Conservation (phyloP, 2,113 vertebrate genomes). For the Myrmecobius fasciatus region DNA sequence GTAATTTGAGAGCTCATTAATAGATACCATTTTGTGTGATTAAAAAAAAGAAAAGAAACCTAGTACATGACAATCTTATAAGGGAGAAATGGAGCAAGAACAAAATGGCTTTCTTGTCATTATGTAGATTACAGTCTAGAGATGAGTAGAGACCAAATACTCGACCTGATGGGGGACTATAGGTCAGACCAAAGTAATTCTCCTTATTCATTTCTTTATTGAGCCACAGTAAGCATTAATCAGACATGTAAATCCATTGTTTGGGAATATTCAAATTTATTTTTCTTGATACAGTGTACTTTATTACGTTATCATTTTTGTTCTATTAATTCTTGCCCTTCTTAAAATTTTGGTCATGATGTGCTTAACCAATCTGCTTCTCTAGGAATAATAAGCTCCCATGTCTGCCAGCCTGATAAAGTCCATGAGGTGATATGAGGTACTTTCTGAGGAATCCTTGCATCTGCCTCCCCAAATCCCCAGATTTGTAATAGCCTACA, state of each 20-base stretch:
- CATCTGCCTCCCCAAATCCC: not conserved
- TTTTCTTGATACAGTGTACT: not conserved
- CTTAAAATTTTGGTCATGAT: not conserved
- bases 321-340: not conserved
- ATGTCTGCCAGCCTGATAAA: not conserved
- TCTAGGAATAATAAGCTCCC: not conserved
- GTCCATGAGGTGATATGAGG: not conserved
- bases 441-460: not conserved
- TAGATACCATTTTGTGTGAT: slow-evolving; percentile 77
- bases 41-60: slow-evolving; percentile 73
- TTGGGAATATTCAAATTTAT: not conserved
- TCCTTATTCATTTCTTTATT: slow-evolving; percentile 20
- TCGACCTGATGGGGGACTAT: slow-evolving; percentile 18
- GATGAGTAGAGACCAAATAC: not conserved
- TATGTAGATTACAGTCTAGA: slow-evolving; percentile 49
- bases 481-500: not conserved
- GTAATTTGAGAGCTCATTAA: slow-evolving; percentile 78
- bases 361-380: not conserved
- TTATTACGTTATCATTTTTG: not conserved
- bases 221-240: not conserved
- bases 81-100: slow-evolving; percentile 63
- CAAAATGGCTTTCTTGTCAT: slow-evolving; percentile 65
- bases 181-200: slow-evolving; percentile 31
- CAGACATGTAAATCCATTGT: not conserved
- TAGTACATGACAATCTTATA: slow-evolving; percentile 64